Conservation (phyloP, 2,113 vertebrate species). For the Mionectes macconnelli region DNA sequence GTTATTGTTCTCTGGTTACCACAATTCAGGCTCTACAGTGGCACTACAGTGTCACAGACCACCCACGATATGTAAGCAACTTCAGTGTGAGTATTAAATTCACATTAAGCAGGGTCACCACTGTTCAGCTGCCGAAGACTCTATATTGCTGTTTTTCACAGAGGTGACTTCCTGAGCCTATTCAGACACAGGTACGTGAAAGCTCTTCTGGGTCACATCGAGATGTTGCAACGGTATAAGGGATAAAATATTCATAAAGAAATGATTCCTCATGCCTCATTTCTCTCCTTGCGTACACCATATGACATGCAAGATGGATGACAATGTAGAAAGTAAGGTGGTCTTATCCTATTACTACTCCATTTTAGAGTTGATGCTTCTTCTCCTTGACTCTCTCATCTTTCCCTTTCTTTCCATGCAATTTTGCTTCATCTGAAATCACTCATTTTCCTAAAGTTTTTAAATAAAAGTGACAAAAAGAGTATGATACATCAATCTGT, state of each 20-base stretch:
- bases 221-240: neutral
- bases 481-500: neutral
- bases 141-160: neutral
- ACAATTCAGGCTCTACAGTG: neutral
- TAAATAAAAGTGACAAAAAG: neutral
- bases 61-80: neutral
- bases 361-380: neutral
- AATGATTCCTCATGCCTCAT: neutral
- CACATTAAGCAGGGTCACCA: rapidly evolving
- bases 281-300: neutral
- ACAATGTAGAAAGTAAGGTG: neutral
- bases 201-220: neutral
- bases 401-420: neutral
- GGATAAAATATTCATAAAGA: neutral
- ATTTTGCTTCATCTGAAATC: neutral
- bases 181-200: neutral
- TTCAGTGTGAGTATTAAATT: neutral
- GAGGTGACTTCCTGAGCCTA: neutral
- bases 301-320: neutral
- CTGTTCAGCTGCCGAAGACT: neutral
- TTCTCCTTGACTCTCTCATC: neutral
- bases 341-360: neutral
- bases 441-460: neutral
- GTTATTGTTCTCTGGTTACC: neutral
- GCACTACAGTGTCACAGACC: neutral